These are phyloP conservation scores for Neodiprion virginianus DNA, from an alignment of 1,140 invertebrate genomes.

Conservation along the genomic window DNA sequence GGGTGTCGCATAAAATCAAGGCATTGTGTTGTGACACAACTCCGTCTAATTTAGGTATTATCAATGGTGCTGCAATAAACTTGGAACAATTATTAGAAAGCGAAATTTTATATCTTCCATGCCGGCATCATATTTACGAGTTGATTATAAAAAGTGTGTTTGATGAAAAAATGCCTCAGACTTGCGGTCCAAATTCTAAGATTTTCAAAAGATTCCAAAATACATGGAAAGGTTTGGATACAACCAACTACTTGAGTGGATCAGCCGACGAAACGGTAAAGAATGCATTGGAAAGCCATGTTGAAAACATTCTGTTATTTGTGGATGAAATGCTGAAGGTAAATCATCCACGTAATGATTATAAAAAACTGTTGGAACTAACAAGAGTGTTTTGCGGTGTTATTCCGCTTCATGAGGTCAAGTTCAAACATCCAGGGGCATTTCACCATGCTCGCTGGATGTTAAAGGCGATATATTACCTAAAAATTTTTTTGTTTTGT, in stretches of 20 bases:
- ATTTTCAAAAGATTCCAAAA: constrained; percentile 31
- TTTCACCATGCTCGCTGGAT: constrained; percentile 53
- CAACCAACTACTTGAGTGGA: background rate
- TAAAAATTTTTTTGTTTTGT: constrained; percentile 47
- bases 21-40: background rate
- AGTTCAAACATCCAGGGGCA: constrained; percentile 50
- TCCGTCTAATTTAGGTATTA: background rate
- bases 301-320: constrained; percentile 28
- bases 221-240: constrained; percentile 22
- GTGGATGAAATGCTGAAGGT: constrained; percentile 21
- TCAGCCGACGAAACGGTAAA: constrained; percentile 21
- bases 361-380: constrained; percentile 51
- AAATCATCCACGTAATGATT: constrained; percentile 42
- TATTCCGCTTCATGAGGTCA: constrained; percentile 28
- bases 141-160: constrained; percentile 28
- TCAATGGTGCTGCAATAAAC: background rate
- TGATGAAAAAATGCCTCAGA: constrained; percentile 22
- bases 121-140: constrained; percentile 31
- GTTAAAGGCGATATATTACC: constrained; percentile 51
- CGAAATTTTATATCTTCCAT: constrained; percentile 29
- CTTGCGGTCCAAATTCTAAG: constrained; percentile 20
- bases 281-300: constrained; percentile 14
- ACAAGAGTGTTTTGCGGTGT: constrained; percentile 44
- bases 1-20: background rate
- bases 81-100: constrained; percentile 29